Base-by-base conservation (phyloP, 35 echinoderm and acorn worm species). In the Nesometra sesokonis region DNA sequence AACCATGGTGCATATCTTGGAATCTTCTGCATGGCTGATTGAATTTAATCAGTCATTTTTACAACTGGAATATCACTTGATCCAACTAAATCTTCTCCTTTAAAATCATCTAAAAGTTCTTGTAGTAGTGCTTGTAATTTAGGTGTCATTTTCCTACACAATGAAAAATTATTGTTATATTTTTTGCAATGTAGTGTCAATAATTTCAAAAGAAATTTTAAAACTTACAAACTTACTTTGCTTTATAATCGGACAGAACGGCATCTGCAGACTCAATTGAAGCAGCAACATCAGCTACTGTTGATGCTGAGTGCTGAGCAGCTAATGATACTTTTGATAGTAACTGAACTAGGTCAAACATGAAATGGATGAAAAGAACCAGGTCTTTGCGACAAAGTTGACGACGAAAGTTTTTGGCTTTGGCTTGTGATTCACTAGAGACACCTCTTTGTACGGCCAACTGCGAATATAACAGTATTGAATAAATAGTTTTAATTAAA, bases 211-310 rank as follows among this genome's bases (percentile, higher is more conserved):
- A 7, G 15, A 43, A 43, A 7, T n/a, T n/a, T n/a, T n/a, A n/a
- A n/a, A n/a, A n/a, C n/a, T n/a, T n/a, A n/a, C n/a, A n/a, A n/a
- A n/a, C 52, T 67, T 90, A 90, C 88, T 82, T 86, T 36, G 34
- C 43, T 82, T 90, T 86, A 82, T 90, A 90, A 17, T 85, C 85
- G 5, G 27, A 13, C 11, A 90, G 83, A 8, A 82, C 85, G 78
- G 88, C 88, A 30, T 31, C 35, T 36, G 83, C 77, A 35, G 46
- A 46, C n/a, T 90, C 88, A 38, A 90, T 85, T 0, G 88, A 86
- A 0, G 88, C 88, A 0, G 88, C 88, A 36, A 90, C 83, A 29
- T 91, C 89, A 0, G 84, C 89, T 36, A 91, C 85, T 15, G 67
- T 91, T 35, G 34, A 88, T 36, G 19, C 88, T 13, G 35, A 17